Evolutionary conservation across 2,888 invertebrate genomes (phyloP), one percentile per base, ranked within the genome.

Genomic region (Gymnoscelis rufifasciata): DNA sequence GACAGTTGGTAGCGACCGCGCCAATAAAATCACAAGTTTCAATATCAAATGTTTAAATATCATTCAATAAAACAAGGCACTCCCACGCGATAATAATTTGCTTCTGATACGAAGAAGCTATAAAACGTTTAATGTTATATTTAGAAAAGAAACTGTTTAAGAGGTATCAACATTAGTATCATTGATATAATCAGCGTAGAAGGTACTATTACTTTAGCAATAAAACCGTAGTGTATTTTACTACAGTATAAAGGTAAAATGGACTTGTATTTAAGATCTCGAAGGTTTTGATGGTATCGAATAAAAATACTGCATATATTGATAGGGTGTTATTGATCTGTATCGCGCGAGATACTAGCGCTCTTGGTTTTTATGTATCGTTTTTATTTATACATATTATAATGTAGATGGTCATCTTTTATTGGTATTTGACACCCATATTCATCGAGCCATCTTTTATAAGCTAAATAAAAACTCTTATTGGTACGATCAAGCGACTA

Each of bases 41-140:
- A 26, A 37, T 37, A 24, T 26, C 26, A 37, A 37, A 26, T 37
- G 7, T 24, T 23, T 19, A n/a, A n/a, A n/a, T n/a, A n/a, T 19
- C 19, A 23, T 33, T 33, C 33, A 33, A 33, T 33, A 35, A 35
- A 35, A 35, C 19, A 40, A 33, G 37, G 31, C 36, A 39, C 28
- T n/a, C 26, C 40, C 12, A 39, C 30, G 19, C 26, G 24, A 14
- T 7, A 31, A 44, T 40, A 36, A 30, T 37, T 26, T 37, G 10
- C n/a, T 38, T 43, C 39, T 47, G 54, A 52, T 55, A 51, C 47
- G 29, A 46, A 46, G 19, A 37, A 39, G 38, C 41, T 43, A 52
- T 51, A 52, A 52, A 52, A 38, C 11, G 3, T 19, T 38, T 28
- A 37, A 47, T 43, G 35, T 27, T 41, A 11, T 26, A 40, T 27